Evolutionary conservation across 1,140 invertebrate species (phyloP), one percentile per base, ranked within the genome.

Genomic region (Gryon sp.): DNA sequence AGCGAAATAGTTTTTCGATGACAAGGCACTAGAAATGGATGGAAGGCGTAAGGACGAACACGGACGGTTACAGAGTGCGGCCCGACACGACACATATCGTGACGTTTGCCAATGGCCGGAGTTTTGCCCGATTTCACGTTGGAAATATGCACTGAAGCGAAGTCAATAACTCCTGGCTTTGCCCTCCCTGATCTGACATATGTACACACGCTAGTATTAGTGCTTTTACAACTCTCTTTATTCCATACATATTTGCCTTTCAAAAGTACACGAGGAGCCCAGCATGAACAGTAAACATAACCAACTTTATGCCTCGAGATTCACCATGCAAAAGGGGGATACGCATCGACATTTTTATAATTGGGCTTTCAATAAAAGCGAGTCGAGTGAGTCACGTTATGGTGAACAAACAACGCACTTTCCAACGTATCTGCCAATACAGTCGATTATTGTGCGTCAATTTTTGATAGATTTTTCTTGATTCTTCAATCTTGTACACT

Each of bases 141-240:
- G 34, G 59, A n/a, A 60, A 69, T 59, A 76, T 65, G 65, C 46
- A 76, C 55, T 63, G 55, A 68, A 69, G 40, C 59, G 63, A 43
- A 76, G 63, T 76, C 65, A 69, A 70, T 76, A 68, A 76, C 65
- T 76, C 40, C 43, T 55, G 28, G 57, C 36, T 73, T 59, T 28
- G 36, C 45, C 53, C 72, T 66, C 11, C 30, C 62, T n/a, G 55
- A 75, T 66, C 38, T 60, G 62, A 66, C 62, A 52, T 65, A 50
- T 73, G 59, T 63, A 55, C 57, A 72, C 57, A 72, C 24, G 50
- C 22, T 50, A 43, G 59, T 43, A 73, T 73, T 74, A 60, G 52
- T 66, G 60, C 70, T 74, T 74, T 74, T 74, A 74, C 60, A 74
- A 66, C 70, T 66, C 62, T 75, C 62, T 75, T 75, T 75, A 75